Evolutionary conservation across 2,113 vertebrate species (phyloP), one percentile per base, ranked within the genome.

Genomic region (Ploceus nigricollis): DNA sequence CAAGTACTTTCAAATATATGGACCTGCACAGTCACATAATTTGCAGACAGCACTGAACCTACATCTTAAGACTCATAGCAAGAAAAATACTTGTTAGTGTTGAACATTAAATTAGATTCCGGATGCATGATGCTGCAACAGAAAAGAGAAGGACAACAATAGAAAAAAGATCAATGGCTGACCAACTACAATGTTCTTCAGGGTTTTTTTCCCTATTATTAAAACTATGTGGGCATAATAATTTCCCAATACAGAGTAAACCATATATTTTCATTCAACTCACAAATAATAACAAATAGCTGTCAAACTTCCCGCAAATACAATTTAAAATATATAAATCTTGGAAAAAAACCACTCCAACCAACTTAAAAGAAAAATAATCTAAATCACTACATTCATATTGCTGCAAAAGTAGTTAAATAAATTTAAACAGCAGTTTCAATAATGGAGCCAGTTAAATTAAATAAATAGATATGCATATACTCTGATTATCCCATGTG

Each of bases 341-440:
- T 13, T 51, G 16, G 27, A 0, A 19, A 17, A 37, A 56, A 19
- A 7, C 0, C 12, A 57, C 11, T 42, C 13, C 19, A 66, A 51
- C 13, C 2, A 58, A 45, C 15, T 35, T 39, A 56, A 76, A 75
- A n/a, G 10, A 54, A 69, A 48, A 40, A 39, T 8, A 88, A 19
- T 2, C 3, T 18, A 61, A 72, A 79, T 39, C 3, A 35, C 25
- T n/a, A 71, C 3, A 63, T 86, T 82, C 6, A 7, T 75, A 13
- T 47, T 72, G 7, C 21, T 71, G 35, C 17, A 73, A 78, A 91
- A 58, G 3, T 53, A 45, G 3, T 58, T 76, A 54, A 37, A 10
- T 50, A n/a, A 87, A 54, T 10, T 61, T 79, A 18, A 87, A 68
- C 7, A 68, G 10, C 4, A 61, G 3, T 80, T 71, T 71, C 15